Evolutionary conservation across 23 tunicate species (phyloP).

Genomic region (Botrylloides violaceus): DNA sequence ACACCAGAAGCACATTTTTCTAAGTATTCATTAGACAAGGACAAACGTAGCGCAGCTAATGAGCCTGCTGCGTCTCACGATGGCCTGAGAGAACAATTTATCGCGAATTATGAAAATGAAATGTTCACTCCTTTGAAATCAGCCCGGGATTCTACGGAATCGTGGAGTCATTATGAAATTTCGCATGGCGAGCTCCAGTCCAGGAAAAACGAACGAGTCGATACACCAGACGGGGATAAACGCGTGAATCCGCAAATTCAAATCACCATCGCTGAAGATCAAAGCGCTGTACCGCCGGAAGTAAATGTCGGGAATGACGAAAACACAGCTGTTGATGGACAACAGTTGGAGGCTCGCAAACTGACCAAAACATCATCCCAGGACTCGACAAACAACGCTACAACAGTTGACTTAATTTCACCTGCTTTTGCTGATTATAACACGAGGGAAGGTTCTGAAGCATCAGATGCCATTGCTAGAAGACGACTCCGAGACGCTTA

Average conservation of each 20-base stretch:
- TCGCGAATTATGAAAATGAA: slow-evolving; percentile 60
- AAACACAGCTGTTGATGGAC: neutral
- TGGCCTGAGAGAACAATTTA: slow-evolving; percentile 12
- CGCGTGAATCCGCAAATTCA: slow-evolving; percentile 20
- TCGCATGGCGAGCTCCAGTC: neutral
- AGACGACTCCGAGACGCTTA: neutral
- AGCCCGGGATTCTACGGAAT: neutral
- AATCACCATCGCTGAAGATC: neutral
- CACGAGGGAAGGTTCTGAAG: slow-evolving; percentile 3
- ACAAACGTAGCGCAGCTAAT: neutral
- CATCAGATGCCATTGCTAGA: neutral
- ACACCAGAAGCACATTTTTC: slow-evolving; percentile 25
- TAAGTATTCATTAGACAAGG: neutral
- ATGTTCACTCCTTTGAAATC: slow-evolving; percentile 27
- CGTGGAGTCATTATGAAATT: neutral
- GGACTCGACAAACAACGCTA: neutral
- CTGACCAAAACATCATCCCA: neutral
- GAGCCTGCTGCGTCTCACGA: too few species aligned
- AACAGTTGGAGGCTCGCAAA: neutral
- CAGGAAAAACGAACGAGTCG: neutral
- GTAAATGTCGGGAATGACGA: neutral
- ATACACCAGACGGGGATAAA: too few species aligned
- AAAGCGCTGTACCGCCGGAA: neutral
- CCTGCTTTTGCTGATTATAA: slow-evolving; percentile 27
- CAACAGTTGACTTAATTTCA: neutral